A percentile compares a stretch with the other conserved stretches of the same genome.
Evolutionary conservation across 1,140 invertebrate species (phyloP).

Genomic region (Drosophila persimilis): DNA sequence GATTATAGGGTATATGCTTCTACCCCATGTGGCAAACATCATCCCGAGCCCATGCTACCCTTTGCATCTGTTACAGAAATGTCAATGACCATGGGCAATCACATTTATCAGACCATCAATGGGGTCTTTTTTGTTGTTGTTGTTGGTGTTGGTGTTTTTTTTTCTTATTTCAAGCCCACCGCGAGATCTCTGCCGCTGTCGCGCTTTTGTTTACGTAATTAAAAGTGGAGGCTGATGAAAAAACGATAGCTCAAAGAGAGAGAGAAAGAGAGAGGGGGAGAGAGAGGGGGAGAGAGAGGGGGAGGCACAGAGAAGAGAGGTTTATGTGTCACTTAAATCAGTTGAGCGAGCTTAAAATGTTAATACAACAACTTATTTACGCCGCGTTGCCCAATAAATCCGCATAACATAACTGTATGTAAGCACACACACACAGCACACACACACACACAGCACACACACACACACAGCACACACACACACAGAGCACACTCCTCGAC

Average conservation of each 20-base stretch:
- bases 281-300: no score
- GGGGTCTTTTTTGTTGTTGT: constrained; percentile 17
- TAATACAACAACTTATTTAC: constrained; percentile 23
- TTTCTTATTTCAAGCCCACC: no score
- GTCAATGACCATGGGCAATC: constrained; percentile 39
- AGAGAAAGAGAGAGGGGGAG: no score
- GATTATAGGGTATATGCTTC: no score
- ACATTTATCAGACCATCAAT: constrained; percentile 45
- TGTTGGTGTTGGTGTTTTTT: background rate
- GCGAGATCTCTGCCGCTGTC: background rate
- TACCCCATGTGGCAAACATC: no score
- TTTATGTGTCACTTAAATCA: constrained; percentile 15
- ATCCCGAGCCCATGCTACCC: no score
- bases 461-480: background rate
- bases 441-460: background rate
- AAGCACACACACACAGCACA: constrained; percentile 1
- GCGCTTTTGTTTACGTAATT: constrained; percentile 35
- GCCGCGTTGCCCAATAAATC: constrained; percentile 20
- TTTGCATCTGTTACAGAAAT: constrained; percentile 9
- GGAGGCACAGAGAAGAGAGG: background rate
- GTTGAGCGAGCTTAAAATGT: constrained; percentile 24
- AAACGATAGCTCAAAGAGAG: background rate
- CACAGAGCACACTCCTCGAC: background rate
- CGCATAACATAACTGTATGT: constrained; percentile 10
- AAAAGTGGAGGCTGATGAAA: constrained; percentile 9